These are phyloP conservation scores for Rhinoraja longicauda DNA, from an alignment of 2,797 vertebrate genomes.

Conservation along the genomic window DNA sequence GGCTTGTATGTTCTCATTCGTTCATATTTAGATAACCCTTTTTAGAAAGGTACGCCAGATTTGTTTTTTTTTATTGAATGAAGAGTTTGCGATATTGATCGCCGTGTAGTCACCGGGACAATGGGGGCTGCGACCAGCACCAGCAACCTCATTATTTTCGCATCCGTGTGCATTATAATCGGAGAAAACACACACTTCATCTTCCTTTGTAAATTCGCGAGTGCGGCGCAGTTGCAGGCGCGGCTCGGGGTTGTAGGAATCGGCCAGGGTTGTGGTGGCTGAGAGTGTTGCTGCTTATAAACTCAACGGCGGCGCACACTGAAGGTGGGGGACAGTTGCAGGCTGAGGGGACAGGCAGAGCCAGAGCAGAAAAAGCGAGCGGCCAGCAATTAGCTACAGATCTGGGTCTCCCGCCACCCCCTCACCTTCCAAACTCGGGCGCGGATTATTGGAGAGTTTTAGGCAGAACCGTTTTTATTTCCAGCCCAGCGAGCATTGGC, in stretches of 20 bases:
- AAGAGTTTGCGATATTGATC: constrained; percentile 16
- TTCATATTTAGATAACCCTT: constrained; percentile 29
- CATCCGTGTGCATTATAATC: not conserved
- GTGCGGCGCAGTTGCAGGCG: not conserved
- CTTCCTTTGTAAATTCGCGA: not conserved
- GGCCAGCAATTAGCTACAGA: constrained; percentile 68
- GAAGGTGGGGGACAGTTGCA: constrained; percentile 42
- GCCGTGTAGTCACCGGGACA: not conserved
- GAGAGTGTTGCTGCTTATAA: not conserved
- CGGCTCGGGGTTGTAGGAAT: not conserved
- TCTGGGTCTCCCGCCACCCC: constrained; percentile 51
- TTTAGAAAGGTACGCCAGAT: constrained; percentile 2
- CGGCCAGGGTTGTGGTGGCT: not conserved
- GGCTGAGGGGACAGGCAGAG: constrained; percentile 54
- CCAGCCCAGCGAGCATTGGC: constrained; percentile 81
- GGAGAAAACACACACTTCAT: not conserved
- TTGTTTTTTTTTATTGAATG: constrained; percentile 4
- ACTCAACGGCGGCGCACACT: not conserved
- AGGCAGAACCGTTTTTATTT: constrained; percentile 93
- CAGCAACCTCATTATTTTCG: constrained; percentile 8
- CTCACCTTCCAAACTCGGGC: not conserved
- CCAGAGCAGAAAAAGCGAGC: constrained; percentile 54
- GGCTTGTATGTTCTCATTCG: not conserved
- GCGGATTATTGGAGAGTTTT: constrained; percentile 59
- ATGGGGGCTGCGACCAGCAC: not conserved